phyloP scores from a whole-genome alignment of 2,113 vertebrate species.

The Phylloscopus whistleri region DNA sequence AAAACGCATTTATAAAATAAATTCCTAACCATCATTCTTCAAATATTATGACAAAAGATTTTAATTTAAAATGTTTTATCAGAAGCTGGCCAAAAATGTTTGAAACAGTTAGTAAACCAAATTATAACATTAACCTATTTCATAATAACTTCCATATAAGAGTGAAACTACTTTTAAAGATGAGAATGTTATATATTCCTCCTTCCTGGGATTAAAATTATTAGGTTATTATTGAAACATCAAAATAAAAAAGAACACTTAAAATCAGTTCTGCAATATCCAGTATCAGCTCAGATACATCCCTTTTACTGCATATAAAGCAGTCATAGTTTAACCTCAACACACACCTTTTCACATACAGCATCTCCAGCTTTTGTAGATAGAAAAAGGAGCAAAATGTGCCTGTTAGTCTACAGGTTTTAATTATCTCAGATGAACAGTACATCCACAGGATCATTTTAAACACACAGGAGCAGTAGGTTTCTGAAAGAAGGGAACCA shows the following conservation, averaged over 20 bases:
- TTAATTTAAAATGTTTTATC: neutral
- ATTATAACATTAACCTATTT: neutral
- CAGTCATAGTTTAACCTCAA: neutral
- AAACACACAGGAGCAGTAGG: neutral
- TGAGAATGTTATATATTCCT: neutral
- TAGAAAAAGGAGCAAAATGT: neutral
- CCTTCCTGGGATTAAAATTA: neutral
- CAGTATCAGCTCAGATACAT: neutral
- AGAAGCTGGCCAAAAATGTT: neutral
- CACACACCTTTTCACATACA: neutral
- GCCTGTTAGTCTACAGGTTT: neutral
- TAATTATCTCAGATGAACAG: conserved; percentile 27
- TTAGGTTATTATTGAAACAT: neutral
- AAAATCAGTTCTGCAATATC: neutral
- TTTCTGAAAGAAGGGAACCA: conserved; percentile 5
- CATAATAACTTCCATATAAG: neutral
- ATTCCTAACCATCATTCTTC: neutral
- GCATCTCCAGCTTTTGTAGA: neutral
- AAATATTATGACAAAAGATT: neutral
- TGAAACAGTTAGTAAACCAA: neutral
- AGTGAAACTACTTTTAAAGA: neutral
- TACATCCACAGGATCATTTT: neutral
- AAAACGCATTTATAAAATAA: neutral
- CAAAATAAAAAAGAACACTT: neutral
- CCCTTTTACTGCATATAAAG: neutral